Evolutionary conservation across 1,140 invertebrate species (phyloP).

Genomic region (Campoletis sonorensis): DNA sequence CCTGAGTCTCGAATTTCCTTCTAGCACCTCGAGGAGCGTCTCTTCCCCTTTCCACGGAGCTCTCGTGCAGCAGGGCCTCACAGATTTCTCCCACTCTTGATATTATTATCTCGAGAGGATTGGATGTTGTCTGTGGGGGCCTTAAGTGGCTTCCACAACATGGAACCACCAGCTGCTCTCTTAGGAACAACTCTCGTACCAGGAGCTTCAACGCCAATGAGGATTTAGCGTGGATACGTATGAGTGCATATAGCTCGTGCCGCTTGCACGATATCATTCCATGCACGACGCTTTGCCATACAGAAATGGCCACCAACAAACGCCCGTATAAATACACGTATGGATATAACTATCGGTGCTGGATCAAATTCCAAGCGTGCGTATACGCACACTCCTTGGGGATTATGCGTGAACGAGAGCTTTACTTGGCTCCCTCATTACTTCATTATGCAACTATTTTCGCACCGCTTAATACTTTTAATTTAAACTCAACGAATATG

Average conservation of each 20-base stretch:
- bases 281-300: conserved; percentile 36
- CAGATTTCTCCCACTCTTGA: neutral
- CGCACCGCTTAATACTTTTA: conserved; percentile 37
- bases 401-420: conserved; percentile 12
- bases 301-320: neutral
- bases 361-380: conserved; percentile 43
- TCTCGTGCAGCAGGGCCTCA: conserved; percentile 3
- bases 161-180: neutral
- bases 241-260: conserved; percentile 25
- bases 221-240: neutral
- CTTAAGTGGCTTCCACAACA: conserved; percentile 36
- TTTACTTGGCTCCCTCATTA: conserved; percentile 26
- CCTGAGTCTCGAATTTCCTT: conserved; percentile 26
- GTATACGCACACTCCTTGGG: neutral
- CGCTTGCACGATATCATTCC: conserved; percentile 42
- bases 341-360: conserved; percentile 16
- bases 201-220: neutral
- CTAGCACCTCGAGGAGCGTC: neutral
- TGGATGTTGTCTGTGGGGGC: neutral
- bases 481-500: neutral
- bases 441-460: conserved; percentile 45
- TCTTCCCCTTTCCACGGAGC: neutral
- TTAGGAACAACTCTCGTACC: neutral
- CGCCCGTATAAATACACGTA: neutral
- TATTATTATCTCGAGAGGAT: neutral